A percentile compares a stretch with the other conserved stretches of the same genome.
Evolutionary conservation across 2,113 vertebrate species (phyloP).

Genomic region (Prunella fulvescens): DNA sequence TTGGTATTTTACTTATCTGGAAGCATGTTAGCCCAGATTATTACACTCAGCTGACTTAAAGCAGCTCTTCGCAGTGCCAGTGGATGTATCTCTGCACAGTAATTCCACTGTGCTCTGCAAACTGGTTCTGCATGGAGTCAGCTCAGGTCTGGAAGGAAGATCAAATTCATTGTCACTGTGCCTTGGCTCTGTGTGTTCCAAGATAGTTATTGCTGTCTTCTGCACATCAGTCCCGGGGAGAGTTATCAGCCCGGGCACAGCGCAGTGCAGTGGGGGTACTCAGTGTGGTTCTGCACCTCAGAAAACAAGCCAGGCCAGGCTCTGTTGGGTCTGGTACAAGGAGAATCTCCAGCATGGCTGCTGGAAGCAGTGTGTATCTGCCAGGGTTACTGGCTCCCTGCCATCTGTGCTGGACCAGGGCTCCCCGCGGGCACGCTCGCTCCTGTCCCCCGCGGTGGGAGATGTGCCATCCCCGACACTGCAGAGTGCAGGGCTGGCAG

Average conservation of each 20-base stretch:
- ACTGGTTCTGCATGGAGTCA: not conserved
- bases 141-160: not conserved
- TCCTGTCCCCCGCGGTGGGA: accelerated
- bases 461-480: accelerated
- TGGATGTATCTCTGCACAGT: not conserved
- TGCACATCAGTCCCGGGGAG: accelerated
- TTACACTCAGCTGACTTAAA: not conserved
- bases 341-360: not conserved
- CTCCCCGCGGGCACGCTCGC: accelerated
- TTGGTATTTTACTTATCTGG: not conserved
- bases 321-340: not conserved
- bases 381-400: not conserved
- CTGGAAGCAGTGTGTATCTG: not conserved
- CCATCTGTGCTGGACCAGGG: accelerated
- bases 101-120: not conserved
- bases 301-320: not conserved
- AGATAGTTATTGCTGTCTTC: not conserved
- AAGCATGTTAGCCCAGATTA: not conserved
- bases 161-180: not conserved
- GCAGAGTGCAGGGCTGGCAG: not conserved
- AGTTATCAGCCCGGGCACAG: not conserved
- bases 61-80: not conserved
- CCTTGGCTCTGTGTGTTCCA: not conserved
- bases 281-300: not conserved
- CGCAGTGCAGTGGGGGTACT: accelerated